Conservation (phyloP, 1,140 invertebrate genomes). For the Lordiphosa mommai region DNA sequence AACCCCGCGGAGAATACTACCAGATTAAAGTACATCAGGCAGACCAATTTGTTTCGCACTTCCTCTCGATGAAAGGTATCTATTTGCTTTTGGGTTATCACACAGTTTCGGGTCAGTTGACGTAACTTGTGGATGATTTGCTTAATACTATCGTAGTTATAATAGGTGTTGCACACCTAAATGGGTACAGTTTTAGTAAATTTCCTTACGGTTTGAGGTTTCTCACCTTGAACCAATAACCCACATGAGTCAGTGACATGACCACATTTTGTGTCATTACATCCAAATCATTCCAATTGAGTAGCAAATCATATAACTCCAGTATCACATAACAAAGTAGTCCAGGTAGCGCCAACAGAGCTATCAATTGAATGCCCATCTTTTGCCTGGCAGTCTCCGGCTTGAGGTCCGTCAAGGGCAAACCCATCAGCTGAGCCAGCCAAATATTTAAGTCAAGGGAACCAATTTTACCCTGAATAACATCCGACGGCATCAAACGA, state of each 20-base stretch:
- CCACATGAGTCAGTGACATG: constrained; percentile 53
- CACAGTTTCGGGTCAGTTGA: constrained; percentile 19
- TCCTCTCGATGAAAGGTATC: constrained; percentile 39
- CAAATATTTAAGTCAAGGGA: constrained; percentile 64
- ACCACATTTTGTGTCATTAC: constrained; percentile 52
- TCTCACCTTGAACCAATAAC: constrained; percentile 43
- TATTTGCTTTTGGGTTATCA: constrained; percentile 33
- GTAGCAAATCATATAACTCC: constrained; percentile 51
- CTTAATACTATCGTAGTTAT: constrained; percentile 26
- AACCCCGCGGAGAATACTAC: constrained; percentile 32
- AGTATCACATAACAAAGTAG: constrained; percentile 34
- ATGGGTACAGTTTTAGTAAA: not conserved
- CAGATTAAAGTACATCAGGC: constrained; percentile 43
- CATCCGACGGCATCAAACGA: constrained; percentile 41
- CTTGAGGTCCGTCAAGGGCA: constrained; percentile 47
- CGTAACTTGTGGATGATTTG: constrained; percentile 13
- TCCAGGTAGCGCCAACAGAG: constrained; percentile 8
- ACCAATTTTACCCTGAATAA: constrained; percentile 38
- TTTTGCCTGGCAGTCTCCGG: constrained; percentile 25
- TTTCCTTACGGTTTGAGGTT: not conserved
- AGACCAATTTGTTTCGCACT: constrained; percentile 38
- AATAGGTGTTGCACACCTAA: constrained; percentile 40
- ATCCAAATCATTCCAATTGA: constrained; percentile 47
- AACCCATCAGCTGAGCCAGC: constrained; percentile 43
- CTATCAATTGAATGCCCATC: constrained; percentile 1